Conservation (phyloP, 2,888 invertebrate genomes). For the Adela reaumurella region DNA sequence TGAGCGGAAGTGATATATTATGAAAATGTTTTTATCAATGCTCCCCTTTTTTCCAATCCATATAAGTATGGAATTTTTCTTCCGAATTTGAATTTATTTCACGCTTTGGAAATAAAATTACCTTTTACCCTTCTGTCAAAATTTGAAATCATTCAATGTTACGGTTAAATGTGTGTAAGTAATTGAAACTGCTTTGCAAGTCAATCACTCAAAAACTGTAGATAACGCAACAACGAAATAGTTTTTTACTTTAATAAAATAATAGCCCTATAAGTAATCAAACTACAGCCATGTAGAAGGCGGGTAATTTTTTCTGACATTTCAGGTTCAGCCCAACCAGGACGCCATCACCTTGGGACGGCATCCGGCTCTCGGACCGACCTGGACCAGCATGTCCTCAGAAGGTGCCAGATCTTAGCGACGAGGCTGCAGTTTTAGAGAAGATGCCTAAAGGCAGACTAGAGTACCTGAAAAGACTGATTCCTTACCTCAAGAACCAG, state of each 20-base stretch:
- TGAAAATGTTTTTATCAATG: background rate
- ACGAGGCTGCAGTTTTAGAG: constrained; percentile 77
- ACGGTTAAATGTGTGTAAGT: too few relatives aligned
- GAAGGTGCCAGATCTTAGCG: constrained; percentile 76
- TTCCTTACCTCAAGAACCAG: constrained; percentile 88
- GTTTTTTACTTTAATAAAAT: too few relatives aligned
- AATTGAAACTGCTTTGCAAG: too few relatives aligned
- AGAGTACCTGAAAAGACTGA: constrained; percentile 85
- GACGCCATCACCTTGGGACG: constrained; percentile 89
- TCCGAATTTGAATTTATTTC: too few relatives aligned
- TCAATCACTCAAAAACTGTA: background rate
- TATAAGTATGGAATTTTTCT: too few relatives aligned
- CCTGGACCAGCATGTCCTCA: constrained; percentile 91
- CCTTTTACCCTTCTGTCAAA: too few relatives aligned
- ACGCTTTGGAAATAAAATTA: too few relatives aligned
- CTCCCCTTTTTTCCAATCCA: background rate
- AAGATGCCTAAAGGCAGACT: constrained; percentile 88
- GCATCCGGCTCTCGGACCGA: constrained; percentile 74
- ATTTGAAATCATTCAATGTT: too few relatives aligned
- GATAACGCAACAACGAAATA: constrained; percentile 4
- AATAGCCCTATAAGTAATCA: background rate
- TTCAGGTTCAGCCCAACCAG: constrained; percentile 88
- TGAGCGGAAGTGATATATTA: background rate
- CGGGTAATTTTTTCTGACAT: too few relatives aligned
- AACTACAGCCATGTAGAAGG: background rate